These are phyloP conservation scores for Cataglyphis cursor DNA, from an alignment of 2,888 invertebrate species.

Conservation along the genomic window DNA sequence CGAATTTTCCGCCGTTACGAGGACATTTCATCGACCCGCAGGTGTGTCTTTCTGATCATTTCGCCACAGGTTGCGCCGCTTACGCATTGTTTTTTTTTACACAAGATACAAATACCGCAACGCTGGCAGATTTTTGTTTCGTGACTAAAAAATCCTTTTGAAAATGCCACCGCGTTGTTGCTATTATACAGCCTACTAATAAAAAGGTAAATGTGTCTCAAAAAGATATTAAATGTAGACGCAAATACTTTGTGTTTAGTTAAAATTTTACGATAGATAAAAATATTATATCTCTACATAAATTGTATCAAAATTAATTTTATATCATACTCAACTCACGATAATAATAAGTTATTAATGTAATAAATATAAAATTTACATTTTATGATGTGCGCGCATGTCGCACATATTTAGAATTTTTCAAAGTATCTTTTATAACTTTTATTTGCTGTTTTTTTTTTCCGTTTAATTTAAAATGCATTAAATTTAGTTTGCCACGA, in stretches of 20 bases:
- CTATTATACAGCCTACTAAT: neutral
- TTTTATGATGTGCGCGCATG: neutral
- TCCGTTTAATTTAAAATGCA: neutral
- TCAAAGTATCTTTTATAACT: neutral
- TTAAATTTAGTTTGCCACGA: neutral
- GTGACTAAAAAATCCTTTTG: neutral
- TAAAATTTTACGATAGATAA: slow-evolving; percentile 8
- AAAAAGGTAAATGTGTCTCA: neutral
- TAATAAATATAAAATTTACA: slow-evolving; percentile 16
- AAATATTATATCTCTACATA: neutral
- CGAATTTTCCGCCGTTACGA: slow-evolving; percentile 42
- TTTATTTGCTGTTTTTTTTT: neutral
- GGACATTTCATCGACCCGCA: slow-evolving; percentile 34
- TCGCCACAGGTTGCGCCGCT: slow-evolving; percentile 37
- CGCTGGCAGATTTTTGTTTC: neutral
- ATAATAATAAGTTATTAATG: slow-evolving; percentile 5
- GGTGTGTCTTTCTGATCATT: slow-evolving; percentile 48
- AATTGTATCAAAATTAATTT: neutral
- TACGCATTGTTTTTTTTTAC: neutral
- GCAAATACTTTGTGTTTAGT: neutral
- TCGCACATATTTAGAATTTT: slow-evolving; percentile 4
- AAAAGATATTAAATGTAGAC: neutral
- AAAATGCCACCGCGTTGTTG: neutral
- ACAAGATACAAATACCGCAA: neutral
- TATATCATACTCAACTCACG: neutral